These are phyloP conservation scores for Halictus ligatus DNA, from an alignment of 2,888 invertebrate genomes.

Conservation along the genomic window DNA sequence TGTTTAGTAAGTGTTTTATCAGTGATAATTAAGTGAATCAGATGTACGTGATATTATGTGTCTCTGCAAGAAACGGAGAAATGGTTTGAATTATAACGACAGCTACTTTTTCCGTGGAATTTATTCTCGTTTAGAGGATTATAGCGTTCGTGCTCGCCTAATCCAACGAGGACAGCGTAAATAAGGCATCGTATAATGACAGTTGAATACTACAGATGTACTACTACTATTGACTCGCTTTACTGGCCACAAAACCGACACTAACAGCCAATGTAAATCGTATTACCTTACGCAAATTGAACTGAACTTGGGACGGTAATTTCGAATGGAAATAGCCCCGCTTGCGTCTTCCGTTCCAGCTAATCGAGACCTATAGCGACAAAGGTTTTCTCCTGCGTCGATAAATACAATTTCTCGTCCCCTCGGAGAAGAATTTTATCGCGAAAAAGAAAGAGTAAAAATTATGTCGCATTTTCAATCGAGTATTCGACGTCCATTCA, in stretches of 20 bases:
- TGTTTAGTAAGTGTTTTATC: background rate
- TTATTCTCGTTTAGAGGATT: background rate
- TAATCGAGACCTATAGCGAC: background rate
- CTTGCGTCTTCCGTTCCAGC: background rate
- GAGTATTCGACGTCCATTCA: background rate
- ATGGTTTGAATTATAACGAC: no score
- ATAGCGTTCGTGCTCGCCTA: background rate
- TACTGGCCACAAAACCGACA: slow-evolving; percentile 35
- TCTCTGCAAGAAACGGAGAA: no score
- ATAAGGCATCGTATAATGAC: slow-evolving; percentile 29
- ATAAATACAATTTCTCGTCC: background rate
- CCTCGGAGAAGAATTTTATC: background rate
- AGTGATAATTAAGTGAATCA: background rate
- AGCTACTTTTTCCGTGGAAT: no score
- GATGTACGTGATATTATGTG: background rate
- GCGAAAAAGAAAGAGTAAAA: background rate
- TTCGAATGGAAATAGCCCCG: slow-evolving; percentile 58
- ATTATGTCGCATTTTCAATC: background rate
- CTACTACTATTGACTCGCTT: slow-evolving; percentile 52
- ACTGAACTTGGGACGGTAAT: slow-evolving; percentile 34
- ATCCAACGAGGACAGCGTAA: background rate
- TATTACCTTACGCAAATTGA: slow-evolving; percentile 36
- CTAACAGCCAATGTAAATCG: slow-evolving; percentile 36
- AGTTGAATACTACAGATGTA: slow-evolving; percentile 45
- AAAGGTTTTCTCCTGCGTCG: background rate